Percentiles rank a stretch among this genome's conserved stretches.
Conservation (phyloP, 2,113 vertebrate genomes). For the Jaculus jaculus region DNA sequence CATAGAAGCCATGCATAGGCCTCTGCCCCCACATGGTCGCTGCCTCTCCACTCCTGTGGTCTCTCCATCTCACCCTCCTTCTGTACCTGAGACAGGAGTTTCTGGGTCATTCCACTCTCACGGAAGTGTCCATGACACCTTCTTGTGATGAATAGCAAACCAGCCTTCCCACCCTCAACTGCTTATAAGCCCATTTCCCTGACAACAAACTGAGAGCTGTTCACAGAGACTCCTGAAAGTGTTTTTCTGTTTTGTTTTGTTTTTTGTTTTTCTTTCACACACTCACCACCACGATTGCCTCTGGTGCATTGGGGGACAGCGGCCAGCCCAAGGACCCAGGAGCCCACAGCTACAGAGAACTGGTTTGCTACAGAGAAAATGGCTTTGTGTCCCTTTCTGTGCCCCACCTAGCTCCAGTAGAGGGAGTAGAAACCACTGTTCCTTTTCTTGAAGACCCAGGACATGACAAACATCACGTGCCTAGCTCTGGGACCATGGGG, state of each 20-base stretch:
- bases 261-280: too few species aligned
- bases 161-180: too few species aligned
- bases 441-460: background rate
- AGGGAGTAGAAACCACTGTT: conserved; percentile 19
- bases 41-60: fast-evolving
- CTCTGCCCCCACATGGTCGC: fast-evolving
- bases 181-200: too few species aligned
- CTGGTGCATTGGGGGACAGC: background rate
- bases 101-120: conserved; percentile 82
- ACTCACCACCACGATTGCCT: too few species aligned
- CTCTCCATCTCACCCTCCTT: conserved; percentile 33
- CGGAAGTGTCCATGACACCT: conserved; percentile 88
- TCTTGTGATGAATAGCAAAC: conserved; percentile 85
- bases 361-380: background rate
- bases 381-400: background rate
- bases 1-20: fast-evolving
- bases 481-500: too few species aligned
- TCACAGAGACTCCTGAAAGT: too few species aligned
- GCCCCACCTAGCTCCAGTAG: background rate
- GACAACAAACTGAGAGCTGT: too few species aligned
- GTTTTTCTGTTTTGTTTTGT: too few species aligned
- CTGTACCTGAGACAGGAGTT: conserved; percentile 48
- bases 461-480: too few species aligned
- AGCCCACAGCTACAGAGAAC: too few species aligned
- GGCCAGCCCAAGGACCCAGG: too few species aligned